Evolutionary conservation across 2,888 invertebrate genomes (phyloP).

Genomic region (Hedya salicella): DNA sequence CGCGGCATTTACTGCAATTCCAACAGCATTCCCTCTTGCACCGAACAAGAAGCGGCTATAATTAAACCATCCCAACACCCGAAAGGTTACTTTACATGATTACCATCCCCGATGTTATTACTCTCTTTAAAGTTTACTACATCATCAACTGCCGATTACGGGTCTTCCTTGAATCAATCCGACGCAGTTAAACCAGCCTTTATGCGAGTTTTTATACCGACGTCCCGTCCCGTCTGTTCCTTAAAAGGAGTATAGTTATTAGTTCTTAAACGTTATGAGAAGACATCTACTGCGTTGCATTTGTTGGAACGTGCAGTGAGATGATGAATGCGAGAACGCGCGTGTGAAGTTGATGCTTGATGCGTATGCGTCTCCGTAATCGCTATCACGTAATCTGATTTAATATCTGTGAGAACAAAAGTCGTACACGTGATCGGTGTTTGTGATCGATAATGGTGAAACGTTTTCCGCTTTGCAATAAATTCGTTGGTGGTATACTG

Average conservation of each 20-base stretch:
- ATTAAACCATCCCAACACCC: constrained; percentile 44
- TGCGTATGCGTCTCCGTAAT: constrained; percentile 49
- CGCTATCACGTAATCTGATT: constrained; percentile 57
- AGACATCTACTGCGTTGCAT: constrained; percentile 17
- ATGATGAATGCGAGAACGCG: constrained; percentile 38
- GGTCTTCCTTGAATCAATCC: constrained; percentile 57
- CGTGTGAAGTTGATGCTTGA: constrained; percentile 57
- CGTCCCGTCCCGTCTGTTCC: constrained; percentile 20
- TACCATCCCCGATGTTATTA: constrained; percentile 64
- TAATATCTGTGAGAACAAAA: constrained; percentile 47
- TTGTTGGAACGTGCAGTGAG: not conserved
- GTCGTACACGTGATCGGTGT: constrained; percentile 19
- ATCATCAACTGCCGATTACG: constrained; percentile 58
- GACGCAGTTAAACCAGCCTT: constrained; percentile 25
- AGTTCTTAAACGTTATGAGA: constrained; percentile 23
- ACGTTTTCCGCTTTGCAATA: not conserved
- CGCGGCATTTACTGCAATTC: constrained; percentile 10
- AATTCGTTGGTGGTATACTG: not conserved
- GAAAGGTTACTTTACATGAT: constrained; percentile 70
- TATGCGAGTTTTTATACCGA: constrained; percentile 29
- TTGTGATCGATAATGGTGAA: not conserved
- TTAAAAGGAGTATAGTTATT: constrained; percentile 32
- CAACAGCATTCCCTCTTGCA: constrained; percentile 15
- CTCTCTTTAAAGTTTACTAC: constrained; percentile 67
- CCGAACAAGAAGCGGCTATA: constrained; percentile 19